Percentiles rank a stretch among this genome's conserved stretches.
Evolutionary conservation across 2,888 invertebrate genomes (phyloP).

Genomic region (Fragum fragum): DNA sequence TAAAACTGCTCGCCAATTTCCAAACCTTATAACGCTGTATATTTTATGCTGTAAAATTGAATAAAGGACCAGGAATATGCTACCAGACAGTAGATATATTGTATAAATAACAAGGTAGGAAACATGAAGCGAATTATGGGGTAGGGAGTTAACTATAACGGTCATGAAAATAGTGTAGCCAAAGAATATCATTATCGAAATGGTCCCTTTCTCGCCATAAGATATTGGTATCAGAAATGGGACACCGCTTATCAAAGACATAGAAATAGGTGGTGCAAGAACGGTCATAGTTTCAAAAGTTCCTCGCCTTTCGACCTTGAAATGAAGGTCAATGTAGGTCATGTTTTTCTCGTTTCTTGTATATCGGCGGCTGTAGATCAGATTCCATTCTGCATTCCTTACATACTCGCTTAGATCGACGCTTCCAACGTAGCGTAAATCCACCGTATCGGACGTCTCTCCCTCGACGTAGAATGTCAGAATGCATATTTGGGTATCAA

Average conservation of each 20-base stretch:
- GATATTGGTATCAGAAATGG: conserved; percentile 1
- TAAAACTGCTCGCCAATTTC: too few species aligned
- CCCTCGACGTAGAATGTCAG: too few species aligned
- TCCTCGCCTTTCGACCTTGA: too few species aligned
- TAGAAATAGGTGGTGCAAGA: not conserved
- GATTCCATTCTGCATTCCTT: too few species aligned
- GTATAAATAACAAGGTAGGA: not conserved
- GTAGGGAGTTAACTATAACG: not conserved
- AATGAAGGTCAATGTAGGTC: too few species aligned
- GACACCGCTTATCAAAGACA: not conserved
- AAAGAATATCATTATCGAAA: not conserved
- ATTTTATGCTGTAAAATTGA: not conserved
- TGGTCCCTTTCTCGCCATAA: not conserved
- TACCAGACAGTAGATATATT: not conserved
- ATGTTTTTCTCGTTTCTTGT: too few species aligned
- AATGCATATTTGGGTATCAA: too few species aligned
- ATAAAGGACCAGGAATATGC: not conserved
- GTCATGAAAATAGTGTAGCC: not conserved
- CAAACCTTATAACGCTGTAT: not conserved
- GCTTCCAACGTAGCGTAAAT: too few species aligned
- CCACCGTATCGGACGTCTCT: too few species aligned
- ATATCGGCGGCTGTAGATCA: too few species aligned
- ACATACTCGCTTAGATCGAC: too few species aligned
- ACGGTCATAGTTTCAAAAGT: too few species aligned
- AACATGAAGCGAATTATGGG: not conserved